Percentiles rank a stretch among this genome's conserved stretches.
These are phyloP conservation scores for Lacerta viridis DNA, from an alignment of 2,797 vertebrate genomes.

Conservation along the genomic window DNA sequence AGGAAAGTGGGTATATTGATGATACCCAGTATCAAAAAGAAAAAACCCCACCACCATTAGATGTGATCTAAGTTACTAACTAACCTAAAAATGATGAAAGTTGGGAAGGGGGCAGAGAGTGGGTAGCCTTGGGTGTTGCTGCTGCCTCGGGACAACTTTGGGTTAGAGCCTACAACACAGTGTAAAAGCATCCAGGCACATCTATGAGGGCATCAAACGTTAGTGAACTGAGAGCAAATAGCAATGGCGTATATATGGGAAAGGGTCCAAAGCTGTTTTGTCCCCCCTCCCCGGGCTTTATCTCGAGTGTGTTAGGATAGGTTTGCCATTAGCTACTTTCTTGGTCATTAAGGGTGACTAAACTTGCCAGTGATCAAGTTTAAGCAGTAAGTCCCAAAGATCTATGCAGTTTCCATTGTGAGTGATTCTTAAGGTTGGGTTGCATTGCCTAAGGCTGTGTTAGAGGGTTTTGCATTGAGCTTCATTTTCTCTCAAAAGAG, in stretches of 20 bases:
- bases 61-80: background rate
- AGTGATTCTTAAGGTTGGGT: background rate
- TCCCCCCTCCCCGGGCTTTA: background rate
- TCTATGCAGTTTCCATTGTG: background rate
- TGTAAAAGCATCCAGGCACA: background rate
- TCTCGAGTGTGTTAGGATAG: background rate
- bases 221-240: background rate
- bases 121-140: background rate
- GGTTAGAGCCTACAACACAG: background rate
- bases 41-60: background rate
- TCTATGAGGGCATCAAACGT: background rate
- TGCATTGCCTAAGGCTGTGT: background rate
- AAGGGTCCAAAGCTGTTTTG: background rate
- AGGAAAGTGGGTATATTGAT: background rate
- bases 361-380: no score
- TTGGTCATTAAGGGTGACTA: background rate
- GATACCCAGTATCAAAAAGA: background rate
- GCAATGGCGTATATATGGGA: background rate
- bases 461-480: background rate
- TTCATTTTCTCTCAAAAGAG: background rate
- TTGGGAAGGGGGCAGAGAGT: background rate
- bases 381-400: no score
- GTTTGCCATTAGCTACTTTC: background rate
- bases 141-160: background rate
- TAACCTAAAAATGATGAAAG: background rate